Base-by-base conservation (phyloP, 30 jellyfish, hydroid and myxozoan genomes). In the Nemopilema nomurai region DNA sequence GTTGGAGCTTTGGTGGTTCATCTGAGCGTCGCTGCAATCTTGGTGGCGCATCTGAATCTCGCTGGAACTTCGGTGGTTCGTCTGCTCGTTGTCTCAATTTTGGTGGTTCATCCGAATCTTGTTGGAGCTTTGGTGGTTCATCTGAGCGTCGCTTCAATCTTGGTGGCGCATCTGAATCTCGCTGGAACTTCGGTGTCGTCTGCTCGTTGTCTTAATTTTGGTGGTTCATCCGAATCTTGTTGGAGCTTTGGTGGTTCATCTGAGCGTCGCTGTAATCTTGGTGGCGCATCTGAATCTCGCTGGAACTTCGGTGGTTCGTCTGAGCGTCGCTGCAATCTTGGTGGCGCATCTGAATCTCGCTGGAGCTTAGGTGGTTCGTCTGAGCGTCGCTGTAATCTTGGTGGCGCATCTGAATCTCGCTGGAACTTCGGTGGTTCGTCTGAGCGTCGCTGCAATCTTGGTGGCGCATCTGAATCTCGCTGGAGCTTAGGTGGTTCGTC, bases 61-160 rank as follows among this genome's bases (percentile, higher is more conserved):
- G 18, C 28, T 9, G 0, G 7, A 19, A 66, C 21, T 28, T 66
- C 21, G 75, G 75, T 66, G 75, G 75, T 16, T 66, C 75, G 21
- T 66, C 32, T 28, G 57, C 6, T 3, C 57, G 57, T 13, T 41
- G 9, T 41, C 0, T 66, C 75, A 66, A 17, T 66, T 28, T 66
- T 66, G 75, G 75, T 66, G 50, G 75, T 16, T 66, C 75, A 66
- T 66, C 32, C 75, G 75, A 29, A 65, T n/a, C 28, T 9, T 65
- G 16, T 16, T 21, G 17, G 17, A 65, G 21, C 21, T 28, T 65
- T 65, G 75, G 75, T 66, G 31, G 75, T 16, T 66, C 75, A 66
- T 66, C 32, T 28, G 75, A 29, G 7, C 32, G 6, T 16, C 21
- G 18, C 28, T 21, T 0, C 75, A 66, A 13, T 66, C 50, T 66